These are phyloP conservation scores for Cybosia mesomella DNA, from an alignment of 2,888 invertebrate genomes.

Conservation along the genomic window DNA sequence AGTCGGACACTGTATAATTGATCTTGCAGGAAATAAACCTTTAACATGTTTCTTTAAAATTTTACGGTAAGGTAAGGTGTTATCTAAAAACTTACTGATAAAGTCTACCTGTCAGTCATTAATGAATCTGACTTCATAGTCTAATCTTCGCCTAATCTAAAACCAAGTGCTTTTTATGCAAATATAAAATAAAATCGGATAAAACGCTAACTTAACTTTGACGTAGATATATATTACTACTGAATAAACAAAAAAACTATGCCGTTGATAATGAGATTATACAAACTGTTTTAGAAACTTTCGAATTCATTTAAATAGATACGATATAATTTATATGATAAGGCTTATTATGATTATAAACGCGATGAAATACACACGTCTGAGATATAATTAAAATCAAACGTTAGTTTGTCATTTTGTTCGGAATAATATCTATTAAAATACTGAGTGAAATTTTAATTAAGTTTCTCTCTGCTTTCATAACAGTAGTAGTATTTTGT, in stretches of 20 bases:
- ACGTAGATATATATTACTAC: constrained; percentile 23
- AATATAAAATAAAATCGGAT: constrained; percentile 1
- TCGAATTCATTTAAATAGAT: constrained; percentile 46
- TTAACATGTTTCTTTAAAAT: not conserved
- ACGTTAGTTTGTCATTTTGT: constrained; percentile 17
- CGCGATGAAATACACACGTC: constrained; percentile 27
- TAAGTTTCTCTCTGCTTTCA: not conserved
- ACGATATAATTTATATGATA: constrained; percentile 34
- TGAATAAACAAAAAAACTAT: constrained; percentile 27
- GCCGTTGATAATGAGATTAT: constrained; percentile 34
- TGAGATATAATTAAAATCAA: constrained; percentile 21
- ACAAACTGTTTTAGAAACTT: constrained; percentile 40
- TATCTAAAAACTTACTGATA: no score
- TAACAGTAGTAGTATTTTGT: not conserved
- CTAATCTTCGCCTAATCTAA: not conserved
- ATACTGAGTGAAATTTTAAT: constrained; percentile 4
- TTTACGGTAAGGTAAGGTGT: no score
- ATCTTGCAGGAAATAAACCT: not conserved
- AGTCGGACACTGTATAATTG: not conserved
- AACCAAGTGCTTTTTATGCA: not conserved
- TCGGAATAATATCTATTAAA: constrained; percentile 3
- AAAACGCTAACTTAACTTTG: constrained; percentile 26
- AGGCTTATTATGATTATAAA: constrained; percentile 30
- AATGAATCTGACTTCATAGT: not conserved
- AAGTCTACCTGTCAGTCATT: not conserved